These are phyloP conservation scores for Helarctos malayanus DNA, from an alignment of 2,797 vertebrate genomes.

Conservation along the genomic window DNA sequence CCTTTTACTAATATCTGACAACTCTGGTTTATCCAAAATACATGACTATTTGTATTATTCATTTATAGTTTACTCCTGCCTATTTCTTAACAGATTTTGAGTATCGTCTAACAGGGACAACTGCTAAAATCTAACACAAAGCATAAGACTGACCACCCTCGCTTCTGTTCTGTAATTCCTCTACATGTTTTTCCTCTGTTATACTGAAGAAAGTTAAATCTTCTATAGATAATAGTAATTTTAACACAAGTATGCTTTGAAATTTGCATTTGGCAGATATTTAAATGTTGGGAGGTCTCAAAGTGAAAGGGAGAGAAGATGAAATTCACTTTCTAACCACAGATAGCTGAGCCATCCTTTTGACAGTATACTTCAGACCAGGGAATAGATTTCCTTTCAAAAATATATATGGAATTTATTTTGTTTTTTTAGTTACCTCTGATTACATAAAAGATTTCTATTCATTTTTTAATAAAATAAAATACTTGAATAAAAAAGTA, in stretches of 20 bases:
- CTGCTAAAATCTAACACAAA: not conserved
- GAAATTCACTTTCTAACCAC: constrained; percentile 36
- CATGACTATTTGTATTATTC: not conserved
- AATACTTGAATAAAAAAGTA: not conserved
- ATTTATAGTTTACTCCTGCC: not conserved
- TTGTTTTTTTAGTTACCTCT: not conserved
- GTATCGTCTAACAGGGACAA: not conserved
- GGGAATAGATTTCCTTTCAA: not conserved
- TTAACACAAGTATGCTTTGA: constrained; percentile 22
- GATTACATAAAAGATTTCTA: constrained; percentile 46
- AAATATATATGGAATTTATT: not conserved
- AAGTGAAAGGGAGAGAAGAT: constrained; percentile 29
- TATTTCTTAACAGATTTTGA: constrained; percentile 33
- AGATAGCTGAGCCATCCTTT: not conserved
- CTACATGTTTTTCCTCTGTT: not conserved
- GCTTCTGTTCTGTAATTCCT: constrained; percentile 7
- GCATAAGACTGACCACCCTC: not conserved
- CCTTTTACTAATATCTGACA: not conserved
- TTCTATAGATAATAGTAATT: not conserved
- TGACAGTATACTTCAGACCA: not conserved
- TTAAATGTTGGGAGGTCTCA: constrained; percentile 19
- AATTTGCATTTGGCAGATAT: constrained; percentile 1
- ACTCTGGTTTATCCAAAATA: not conserved
- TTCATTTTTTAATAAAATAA: constrained; percentile 74
- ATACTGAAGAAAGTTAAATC: not conserved